Evolutionary conservation across 2,113 vertebrate genomes (phyloP), one percentile per base, ranked within the genome.

Genomic region (Sialia sialis): DNA sequence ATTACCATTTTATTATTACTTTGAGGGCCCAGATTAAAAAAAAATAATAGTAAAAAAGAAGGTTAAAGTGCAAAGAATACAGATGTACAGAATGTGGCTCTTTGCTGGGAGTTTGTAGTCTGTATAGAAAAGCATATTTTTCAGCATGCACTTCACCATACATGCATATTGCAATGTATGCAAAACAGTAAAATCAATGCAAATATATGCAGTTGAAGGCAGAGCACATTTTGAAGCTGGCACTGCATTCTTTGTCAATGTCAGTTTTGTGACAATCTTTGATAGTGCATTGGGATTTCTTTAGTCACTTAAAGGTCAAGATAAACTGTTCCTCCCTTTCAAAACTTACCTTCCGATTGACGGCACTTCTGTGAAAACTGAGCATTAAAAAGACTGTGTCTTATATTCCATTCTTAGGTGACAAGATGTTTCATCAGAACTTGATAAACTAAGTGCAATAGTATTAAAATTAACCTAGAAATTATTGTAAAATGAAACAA

Each of bases 211-310:
- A 54, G 29, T 13, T 60, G 60, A 83, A 84, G 36, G 27, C 15
- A 46, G 5, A 75, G 29, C 4, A 13, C 18, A 48, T 82, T 87
- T 95, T 92, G 56, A 46, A 92, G 49, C 30, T 74, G 29, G 13
- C n/a, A 64, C 38, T 87, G 54, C 18, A 36, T 7, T 84, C 73
- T 96, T 58, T 81, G 20, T 92, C 63, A 85, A 52, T 54, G 93
- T 86, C 91, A 90, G 56, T 64, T 74, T 91, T 95, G 67, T 76
- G 79, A 93, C 72, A 87, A 84, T 20, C 14, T 94, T 73, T 95
- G 87, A 58, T 62, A 75, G 32, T 43, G 29, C 56, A 59, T 4
- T 81, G 91, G 87, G 85, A 94, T 55, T 81, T 93, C 80, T 94
- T 91, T 52, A 92, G 59, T 54, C 78, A 70, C 49, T 87, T 87